A percentile compares a stretch with the other conserved stretches of the same genome.
Evolutionary conservation across 2,888 invertebrate genomes (phyloP).

Genomic region (Cyrtodaria siliqua): DNA sequence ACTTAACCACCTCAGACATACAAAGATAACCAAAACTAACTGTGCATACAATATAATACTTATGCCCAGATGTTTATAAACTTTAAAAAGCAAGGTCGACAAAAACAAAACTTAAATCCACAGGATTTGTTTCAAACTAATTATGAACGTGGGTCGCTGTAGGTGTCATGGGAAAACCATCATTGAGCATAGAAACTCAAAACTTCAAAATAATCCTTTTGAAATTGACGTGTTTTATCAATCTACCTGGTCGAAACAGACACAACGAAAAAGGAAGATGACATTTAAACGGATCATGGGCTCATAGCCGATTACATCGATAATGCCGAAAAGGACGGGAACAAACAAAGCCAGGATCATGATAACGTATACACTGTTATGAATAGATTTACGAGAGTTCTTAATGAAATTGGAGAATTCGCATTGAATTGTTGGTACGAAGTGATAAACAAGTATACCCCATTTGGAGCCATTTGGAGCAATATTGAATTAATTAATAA

Average conservation of each 20-base stretch:
- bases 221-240: conserved; percentile 20
- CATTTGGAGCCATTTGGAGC: no score
- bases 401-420: conserved; percentile 1
- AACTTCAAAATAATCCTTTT: conserved; percentile 7
- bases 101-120: conserved; percentile 41
- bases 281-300: conserved; percentile 15
- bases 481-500: no score
- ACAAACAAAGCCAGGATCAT: conserved; percentile 2
- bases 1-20: no score
- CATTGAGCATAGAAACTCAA: background rate
- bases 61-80: background rate
- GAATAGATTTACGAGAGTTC: conserved; percentile 9
- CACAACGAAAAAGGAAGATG: conserved; percentile 9
- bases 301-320: background rate
- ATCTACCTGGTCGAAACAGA: conserved; percentile 2
- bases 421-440: no score
- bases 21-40: no score
- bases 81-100: conserved; percentile 8
- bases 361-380: background rate
- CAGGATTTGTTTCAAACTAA: background rate
- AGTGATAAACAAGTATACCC: no score
- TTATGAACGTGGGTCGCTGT: background rate
- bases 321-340: background rate
- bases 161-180: conserved; percentile 11
- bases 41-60: no score